Base-by-base conservation (phyloP, 2,113 vertebrate species). In the Eudorcas thomsonii region DNA sequence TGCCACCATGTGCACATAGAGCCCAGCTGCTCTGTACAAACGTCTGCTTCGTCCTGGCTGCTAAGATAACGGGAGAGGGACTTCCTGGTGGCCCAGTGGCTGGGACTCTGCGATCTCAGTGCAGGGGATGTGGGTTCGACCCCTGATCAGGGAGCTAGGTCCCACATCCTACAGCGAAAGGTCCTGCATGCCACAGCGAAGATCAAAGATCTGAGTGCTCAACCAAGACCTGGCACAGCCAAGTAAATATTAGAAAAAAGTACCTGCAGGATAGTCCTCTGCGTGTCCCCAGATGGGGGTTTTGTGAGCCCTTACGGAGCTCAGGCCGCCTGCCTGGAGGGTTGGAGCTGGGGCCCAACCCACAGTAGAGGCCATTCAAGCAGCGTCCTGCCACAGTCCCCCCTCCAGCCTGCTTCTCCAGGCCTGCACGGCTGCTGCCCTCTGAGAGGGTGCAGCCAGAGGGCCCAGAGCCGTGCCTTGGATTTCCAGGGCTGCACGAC, bases 51-150 rank as follows among this genome's bases (percentile, higher is more conserved):
- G 13, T 15, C 21, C 43, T 59, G 45, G 83, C 64, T 74, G 36
- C 59, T 71, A 3, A 84, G 39, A 12, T 52, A 26, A 30, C 3
- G 81, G 7, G 33, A 16, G 5, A 19, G 33, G 71, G 71, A 77
- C 71, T 77, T 39, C 12, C 71, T 77, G 71, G 5, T 6, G 10
- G 12, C 13, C 71, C 12, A 0, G 39, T 25, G 39, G 39, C 71
- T 77, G 23, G 71, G 12, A 43, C 71, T 74, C 67, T 43, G 39
- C 2, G 23, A 43, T 77, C 39, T 25, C 71, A 14, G 2, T 15
- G 23, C 23, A 43, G 39, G 39, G 39, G 1, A 0, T 26, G 3
- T 43, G 39, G 13, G 39, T 26, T 43, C 3, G 0, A 43, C 15
- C 39, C 39, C 71, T 26, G 71, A 9, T 77, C 71, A 8, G 23